Percentiles rank a stretch among this genome's conserved stretches.
Conservation (phyloP, 2,113 vertebrate genomes). For the Sinocyclocheilus anophthalmus region DNA sequence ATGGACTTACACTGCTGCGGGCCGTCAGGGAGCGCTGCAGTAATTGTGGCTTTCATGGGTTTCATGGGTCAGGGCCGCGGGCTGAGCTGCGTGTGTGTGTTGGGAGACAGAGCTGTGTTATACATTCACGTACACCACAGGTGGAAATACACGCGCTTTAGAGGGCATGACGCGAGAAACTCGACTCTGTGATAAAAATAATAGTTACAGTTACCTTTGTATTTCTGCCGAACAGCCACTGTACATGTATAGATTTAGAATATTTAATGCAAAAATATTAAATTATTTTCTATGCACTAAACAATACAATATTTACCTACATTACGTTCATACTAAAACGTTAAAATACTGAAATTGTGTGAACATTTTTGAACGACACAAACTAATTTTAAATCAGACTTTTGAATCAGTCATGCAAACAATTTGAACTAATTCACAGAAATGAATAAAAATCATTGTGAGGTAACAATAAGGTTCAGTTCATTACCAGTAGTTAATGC, state of each 20-base stretch:
- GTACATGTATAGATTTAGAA: background rate
- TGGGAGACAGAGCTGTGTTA: constrained; percentile 74
- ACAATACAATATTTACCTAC: background rate
- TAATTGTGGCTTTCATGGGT: constrained; percentile 88
- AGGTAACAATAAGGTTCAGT: background rate
- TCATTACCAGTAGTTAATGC: background rate
- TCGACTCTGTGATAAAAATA: constrained; percentile 14
- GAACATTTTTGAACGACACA: constrained; percentile 48
- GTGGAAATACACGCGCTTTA: constrained; percentile 58
- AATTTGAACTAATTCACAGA: background rate
- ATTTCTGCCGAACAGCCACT: background rate
- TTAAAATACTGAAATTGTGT: background rate
- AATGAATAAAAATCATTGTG: background rate
- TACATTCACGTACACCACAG: constrained; percentile 56
- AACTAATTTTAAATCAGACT: background rate
- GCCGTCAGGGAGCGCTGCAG: constrained; percentile 70
- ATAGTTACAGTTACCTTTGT: background rate
- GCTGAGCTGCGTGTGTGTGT: constrained; percentile 69
- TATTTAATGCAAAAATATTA: background rate
- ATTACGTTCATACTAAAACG: background rate
- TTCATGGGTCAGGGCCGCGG: constrained; percentile 79
- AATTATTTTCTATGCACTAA: background rate
- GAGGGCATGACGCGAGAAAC: constrained; percentile 70
- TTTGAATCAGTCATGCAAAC: background rate
- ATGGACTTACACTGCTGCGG: constrained; percentile 77